These are phyloP conservation scores for Tetragonula clypearis DNA, from an alignment of 1,140 invertebrate genomes.

Conservation along the genomic window DNA sequence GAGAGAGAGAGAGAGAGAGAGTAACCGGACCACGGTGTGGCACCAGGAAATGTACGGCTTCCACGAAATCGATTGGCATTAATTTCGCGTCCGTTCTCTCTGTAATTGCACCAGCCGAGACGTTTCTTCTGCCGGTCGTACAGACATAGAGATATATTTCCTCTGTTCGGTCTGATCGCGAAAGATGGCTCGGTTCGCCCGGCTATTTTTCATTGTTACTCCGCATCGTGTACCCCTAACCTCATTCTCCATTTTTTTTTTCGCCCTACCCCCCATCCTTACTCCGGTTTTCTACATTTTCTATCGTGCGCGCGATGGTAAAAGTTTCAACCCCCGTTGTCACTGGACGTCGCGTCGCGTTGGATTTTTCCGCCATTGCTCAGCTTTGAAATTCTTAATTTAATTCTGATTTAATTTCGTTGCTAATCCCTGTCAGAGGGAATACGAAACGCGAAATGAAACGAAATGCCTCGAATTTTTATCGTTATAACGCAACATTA, in stretches of 20 bases:
- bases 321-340: too few relatives aligned
- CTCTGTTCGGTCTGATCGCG: conserved; percentile 32
- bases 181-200: conserved; percentile 38
- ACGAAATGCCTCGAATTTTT: too few relatives aligned
- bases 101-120: conserved; percentile 49
- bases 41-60: not conserved
- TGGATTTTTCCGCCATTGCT: too few relatives aligned
- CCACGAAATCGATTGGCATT: conserved; percentile 42
- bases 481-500: too few relatives aligned
- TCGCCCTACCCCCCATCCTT: not conserved
- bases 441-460: too few relatives aligned
- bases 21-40: not conserved
- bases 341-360: too few relatives aligned
- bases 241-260: too few relatives aligned
- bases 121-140: conserved; percentile 3
- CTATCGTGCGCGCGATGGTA: too few relatives aligned
- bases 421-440: too few relatives aligned
- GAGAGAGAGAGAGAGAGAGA: conserved; percentile 14
- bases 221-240: not conserved
- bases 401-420: too few relatives aligned
- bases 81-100: conserved; percentile 38
- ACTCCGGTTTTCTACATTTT: too few relatives aligned
- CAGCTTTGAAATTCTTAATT: too few relatives aligned
- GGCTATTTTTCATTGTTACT: conserved; percentile 52
- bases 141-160: conserved; percentile 21